phyloP scores from a whole-genome alignment of 1,140 invertebrate species.

The Ridgeia piscesae region DNA sequence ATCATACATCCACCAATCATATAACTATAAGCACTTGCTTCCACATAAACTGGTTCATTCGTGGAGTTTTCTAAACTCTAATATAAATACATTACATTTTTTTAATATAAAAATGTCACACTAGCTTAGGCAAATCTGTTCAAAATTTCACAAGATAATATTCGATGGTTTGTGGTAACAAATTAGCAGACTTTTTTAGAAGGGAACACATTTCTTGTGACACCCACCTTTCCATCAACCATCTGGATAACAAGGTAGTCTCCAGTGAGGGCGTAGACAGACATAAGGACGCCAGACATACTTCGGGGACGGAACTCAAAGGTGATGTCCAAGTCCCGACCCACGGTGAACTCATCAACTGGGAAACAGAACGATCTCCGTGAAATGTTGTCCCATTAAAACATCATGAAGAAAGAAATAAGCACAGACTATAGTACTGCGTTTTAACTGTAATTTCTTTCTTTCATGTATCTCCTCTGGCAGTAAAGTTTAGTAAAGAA shows the following conservation, averaged over 20 bases:
- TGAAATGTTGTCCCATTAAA: neutral
- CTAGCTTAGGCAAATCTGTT: no score
- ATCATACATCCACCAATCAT: no score
- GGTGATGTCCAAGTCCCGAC: conserved; percentile 74
- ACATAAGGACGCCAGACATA: conserved; percentile 73
- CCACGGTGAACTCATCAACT: conserved; percentile 69
- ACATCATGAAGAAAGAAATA: neutral
- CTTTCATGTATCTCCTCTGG: neutral
- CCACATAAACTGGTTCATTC: no score
- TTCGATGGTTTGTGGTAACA: neutral
- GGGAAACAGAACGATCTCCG: neutral
- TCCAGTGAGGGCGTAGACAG: conserved; percentile 71
- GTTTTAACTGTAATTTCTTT: neutral
- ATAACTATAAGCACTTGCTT: no score
- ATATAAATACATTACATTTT: no score
- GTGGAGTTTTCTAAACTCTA: no score
- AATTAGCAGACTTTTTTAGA: neutral
- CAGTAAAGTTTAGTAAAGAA: neutral
- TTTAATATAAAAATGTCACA: no score
- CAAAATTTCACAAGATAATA: neutral
- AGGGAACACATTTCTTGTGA: conserved; percentile 20
- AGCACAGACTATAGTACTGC: neutral
- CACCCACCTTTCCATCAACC: conserved; percentile 70
- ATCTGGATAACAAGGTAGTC: conserved; percentile 87
- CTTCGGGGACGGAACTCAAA: conserved; percentile 87